Conservation (phyloP, 2,888 invertebrate species). For the Leptura quadrifasciata region DNA sequence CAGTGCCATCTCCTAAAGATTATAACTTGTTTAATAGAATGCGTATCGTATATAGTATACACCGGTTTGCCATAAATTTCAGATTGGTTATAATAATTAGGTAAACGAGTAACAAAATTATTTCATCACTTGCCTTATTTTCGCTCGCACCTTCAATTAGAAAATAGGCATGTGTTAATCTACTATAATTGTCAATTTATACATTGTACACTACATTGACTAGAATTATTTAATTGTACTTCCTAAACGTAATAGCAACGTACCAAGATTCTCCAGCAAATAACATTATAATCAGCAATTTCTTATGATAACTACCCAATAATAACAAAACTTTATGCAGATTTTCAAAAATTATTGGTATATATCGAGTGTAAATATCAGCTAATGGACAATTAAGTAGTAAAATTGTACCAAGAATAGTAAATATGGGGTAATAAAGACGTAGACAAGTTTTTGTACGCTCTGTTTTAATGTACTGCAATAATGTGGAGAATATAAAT, state of each 20-base stretch:
- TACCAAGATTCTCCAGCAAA: conserved; percentile 29
- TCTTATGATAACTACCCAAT: conserved; percentile 48
- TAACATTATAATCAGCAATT: conserved; percentile 44
- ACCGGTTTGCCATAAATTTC: too few relatives aligned
- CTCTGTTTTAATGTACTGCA: conserved; percentile 13
- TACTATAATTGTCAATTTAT: conserved; percentile 17
- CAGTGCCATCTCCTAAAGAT: too few relatives aligned
- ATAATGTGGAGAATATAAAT: conserved; percentile 36
- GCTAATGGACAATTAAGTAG: conserved; percentile 49
- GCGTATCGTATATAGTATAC: too few relatives aligned
- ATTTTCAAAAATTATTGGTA: conserved; percentile 53
- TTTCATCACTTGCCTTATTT: too few relatives aligned
- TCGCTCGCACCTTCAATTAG: not conserved
- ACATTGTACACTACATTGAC: not conserved
- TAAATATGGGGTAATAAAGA: conserved; percentile 46
- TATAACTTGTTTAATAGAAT: too few relatives aligned
- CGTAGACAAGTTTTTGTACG: conserved; percentile 48
- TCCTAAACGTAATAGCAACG: conserved; percentile 4
- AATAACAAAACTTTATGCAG: conserved; percentile 51
- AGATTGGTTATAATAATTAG: too few relatives aligned
- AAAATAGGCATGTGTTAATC: conserved; percentile 3
- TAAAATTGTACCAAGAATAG: conserved; percentile 51
- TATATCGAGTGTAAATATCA: conserved; percentile 50
- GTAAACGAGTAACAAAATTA: too few relatives aligned
- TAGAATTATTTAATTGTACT: conserved; percentile 22